Evolutionary conservation across 2,113 vertebrate species (phyloP), one percentile per base, ranked within the genome.

Genomic region (Campylomormyrus numenius): DNA sequence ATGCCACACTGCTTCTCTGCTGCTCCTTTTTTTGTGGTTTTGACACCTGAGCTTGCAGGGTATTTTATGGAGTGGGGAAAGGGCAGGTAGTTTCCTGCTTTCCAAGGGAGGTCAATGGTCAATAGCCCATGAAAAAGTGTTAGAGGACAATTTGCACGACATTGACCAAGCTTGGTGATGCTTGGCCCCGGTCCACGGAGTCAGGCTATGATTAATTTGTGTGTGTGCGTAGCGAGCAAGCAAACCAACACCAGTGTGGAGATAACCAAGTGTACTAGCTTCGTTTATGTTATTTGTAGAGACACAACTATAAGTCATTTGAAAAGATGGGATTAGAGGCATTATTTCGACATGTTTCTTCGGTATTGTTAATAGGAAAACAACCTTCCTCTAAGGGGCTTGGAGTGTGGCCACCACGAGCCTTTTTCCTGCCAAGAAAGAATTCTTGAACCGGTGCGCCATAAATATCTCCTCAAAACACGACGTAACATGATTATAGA

Each of bases 401-500:
- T 89, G 89, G 89, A 85, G 21, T 31, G 89, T 53, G 80, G 35
- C 89, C 89, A 89, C 50, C 39, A 19, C 6, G 52, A 31, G 39
- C 39, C 52, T 17, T 62, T 46, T 85, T 39, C 52, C 53, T 85
- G 89, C 89, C 80, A 89, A 89, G 80, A 89, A 89, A 89, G 39
- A 35, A 46, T 89, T 89, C 52, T 46, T 89, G 50, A 84, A 62
- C 77, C 6, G 24, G 50, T 85, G 42, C 39, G 56, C 42, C 56
- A 85, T 85, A 62, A 89, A 85, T 85, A 46, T 45, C 39, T 58
- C 80, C 52, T 62, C 24, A 58, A 62, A 56, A 48, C 80, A 77
- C 70, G 48, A 48, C 46, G 27, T 83, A 88, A 83, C 87, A 52
- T 87, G 89, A 90, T 89, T 89, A 88, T 66, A 89, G 88, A 58